These are phyloP conservation scores for Uria aalge DNA, from an alignment of 2,113 vertebrate species.

Conservation along the genomic window DNA sequence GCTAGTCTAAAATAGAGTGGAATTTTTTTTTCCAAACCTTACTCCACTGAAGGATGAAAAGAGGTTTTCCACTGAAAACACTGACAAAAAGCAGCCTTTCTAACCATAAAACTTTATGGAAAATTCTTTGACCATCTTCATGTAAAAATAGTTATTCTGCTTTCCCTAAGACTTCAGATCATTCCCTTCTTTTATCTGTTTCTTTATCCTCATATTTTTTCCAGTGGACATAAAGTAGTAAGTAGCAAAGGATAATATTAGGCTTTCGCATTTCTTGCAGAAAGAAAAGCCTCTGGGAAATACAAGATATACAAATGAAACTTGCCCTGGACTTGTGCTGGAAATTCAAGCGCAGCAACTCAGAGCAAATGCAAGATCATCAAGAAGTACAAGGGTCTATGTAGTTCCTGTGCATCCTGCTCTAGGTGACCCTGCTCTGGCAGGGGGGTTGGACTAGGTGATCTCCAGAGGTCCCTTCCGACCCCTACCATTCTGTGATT, in stretches of 20 bases:
- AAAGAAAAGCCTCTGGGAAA: slow-evolving; percentile 11
- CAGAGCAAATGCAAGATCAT: neutral
- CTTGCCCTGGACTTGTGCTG: neutral
- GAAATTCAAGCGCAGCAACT: neutral
- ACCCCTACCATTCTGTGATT: too few species aligned
- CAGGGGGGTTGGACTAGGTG: too few species aligned
- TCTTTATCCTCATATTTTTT: neutral
- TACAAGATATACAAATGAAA: neutral
- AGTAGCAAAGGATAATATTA: neutral
- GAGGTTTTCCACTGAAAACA: slow-evolving; percentile 4
- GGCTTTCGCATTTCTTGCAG: neutral
- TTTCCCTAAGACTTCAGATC: neutral
- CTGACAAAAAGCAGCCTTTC: neutral
- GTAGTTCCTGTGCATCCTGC: neutral
- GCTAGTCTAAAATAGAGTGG: slow-evolving; percentile 3
- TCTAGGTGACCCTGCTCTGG: too few species aligned
- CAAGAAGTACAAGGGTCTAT: neutral
- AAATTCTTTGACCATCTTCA: neutral
- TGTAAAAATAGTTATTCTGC: neutral
- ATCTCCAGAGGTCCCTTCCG: too few species aligned
- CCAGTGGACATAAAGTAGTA: neutral
- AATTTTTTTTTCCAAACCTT: neutral
- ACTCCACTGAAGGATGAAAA: neutral
- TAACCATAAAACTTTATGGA: neutral
- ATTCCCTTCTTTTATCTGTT: neutral